A percentile compares a stretch with the other conserved stretches of the same genome.
phyloP scores from a whole-genome alignment of 1,140 invertebrate species.

The Eufriesea mexicana region DNA sequence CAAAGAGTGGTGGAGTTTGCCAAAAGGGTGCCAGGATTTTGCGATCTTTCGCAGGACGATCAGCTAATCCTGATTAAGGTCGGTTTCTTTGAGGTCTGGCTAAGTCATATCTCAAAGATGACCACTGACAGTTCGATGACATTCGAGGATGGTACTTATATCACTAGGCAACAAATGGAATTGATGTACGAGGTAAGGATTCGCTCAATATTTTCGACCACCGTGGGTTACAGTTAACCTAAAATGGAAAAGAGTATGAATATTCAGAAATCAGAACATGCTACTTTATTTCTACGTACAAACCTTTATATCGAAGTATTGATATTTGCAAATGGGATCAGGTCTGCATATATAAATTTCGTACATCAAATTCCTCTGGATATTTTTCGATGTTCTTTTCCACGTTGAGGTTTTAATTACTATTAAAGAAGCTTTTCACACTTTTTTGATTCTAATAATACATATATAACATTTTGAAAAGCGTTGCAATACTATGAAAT shows the following conservation, averaged over 20 bases:
- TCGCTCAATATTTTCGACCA: too few relatives aligned
- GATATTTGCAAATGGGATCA: too few relatives aligned
- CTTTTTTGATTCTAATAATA: background rate
- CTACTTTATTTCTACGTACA: too few relatives aligned
- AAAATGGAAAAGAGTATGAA: background rate
- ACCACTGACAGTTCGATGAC: constrained; percentile 91
- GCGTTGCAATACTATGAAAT: too few relatives aligned
- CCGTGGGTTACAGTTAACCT: background rate
- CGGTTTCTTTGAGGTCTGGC: constrained; percentile 98
- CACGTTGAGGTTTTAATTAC: background rate
- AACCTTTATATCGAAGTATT: too few relatives aligned
- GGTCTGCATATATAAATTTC: too few relatives aligned
- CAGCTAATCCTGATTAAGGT: constrained; percentile 97
- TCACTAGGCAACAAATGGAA: constrained; percentile 93
- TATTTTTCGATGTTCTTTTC: background rate
- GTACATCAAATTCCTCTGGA: too few relatives aligned
- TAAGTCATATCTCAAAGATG: constrained; percentile 92
- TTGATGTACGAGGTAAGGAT: constrained; percentile 95
- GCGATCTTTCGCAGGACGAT: constrained; percentile 93
- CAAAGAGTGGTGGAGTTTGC: constrained; percentile 97
- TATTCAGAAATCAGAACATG: background rate
- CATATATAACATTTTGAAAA: too few relatives aligned
- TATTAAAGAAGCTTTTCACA: background rate
- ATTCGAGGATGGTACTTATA: constrained; percentile 95
- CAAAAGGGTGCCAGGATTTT: constrained; percentile 95